Evolutionary conservation across 2,113 vertebrate species (phyloP), one percentile per base, ranked within the genome.

Genomic region (Pedionomus torquatus): DNA sequence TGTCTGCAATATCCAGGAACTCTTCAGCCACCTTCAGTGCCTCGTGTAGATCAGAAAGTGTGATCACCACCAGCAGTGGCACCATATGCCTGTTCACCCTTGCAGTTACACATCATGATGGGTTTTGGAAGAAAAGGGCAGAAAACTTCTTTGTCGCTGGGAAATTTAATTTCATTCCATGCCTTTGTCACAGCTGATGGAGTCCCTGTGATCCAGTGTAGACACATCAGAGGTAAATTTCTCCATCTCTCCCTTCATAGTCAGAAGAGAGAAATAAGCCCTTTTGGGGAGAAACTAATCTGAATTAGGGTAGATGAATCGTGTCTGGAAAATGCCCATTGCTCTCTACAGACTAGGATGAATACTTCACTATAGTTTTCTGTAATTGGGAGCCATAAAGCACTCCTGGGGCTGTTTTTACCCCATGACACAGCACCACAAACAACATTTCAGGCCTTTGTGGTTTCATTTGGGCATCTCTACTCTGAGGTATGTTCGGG

Each of bases 221-320:
- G 95, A 44, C 52, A 37, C 4, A 3, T n/a, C 52, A 61, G 61
- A 82, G 70, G 81, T 44, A 72, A 91, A 94, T 87, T 60, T 91
- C 72, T 89, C 55, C 48, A 44, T 60, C 76, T 84, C 66, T 44
- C 60, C 61, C 54, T 65, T 94, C 76, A 31, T 7, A 82, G 87
- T 48, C 57, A 57, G 48, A 71, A 51, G 87, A 82, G 35, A 91
- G 70, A 91, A 87, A 89, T 89, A 87, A 72, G 19, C 7, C 57
- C 52, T 94, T 91, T 78, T 93, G 37, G 84, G 91, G 89, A 96
- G 54, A 91, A 93, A 91, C 71, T 72, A 91, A 25, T 84, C 74
- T 79, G 89, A 91, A 64, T 83, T 64, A 79, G 33, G 41, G 65
- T 35, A 82, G 74, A 69, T 76, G 48, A 95, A 93, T 96, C 76